Conservation (phyloP, 92 coral and sea anemone genomes). For the Actinernus sp. region DNA sequence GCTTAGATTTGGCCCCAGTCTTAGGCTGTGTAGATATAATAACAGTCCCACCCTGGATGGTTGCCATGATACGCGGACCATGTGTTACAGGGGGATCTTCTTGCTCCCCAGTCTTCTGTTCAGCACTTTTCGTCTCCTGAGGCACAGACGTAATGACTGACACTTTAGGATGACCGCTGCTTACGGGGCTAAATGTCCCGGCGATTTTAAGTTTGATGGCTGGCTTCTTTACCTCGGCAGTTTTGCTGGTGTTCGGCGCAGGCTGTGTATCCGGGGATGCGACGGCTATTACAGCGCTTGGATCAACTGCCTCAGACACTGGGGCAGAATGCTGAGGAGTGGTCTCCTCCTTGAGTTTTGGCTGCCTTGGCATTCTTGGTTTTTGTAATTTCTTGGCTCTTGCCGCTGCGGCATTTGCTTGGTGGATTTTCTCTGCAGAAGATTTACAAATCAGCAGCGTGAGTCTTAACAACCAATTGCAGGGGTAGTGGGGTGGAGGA, state of each 20-base stretch:
- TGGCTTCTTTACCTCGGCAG: slow-evolving; percentile 26
- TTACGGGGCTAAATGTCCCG: slow-evolving; percentile 16
- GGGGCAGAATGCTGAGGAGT: background rate
- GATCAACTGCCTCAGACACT: slow-evolving; percentile 36
- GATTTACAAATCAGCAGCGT: background rate
- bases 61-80: background rate
- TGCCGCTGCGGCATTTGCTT: slow-evolving; percentile 99
- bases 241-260: background rate
- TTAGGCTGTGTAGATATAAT: background rate
- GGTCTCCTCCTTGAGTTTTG: slow-evolving; percentile 26
- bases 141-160: slow-evolving; percentile 62
- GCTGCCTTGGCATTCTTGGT: slow-evolving; percentile 85
- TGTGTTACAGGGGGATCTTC: background rate
- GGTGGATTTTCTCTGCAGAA: slow-evolving; percentile 90
- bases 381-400: slow-evolving; percentile 96
- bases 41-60: background rate
- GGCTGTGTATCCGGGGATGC: slow-evolving; percentile 14
- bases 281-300: slow-evolving; percentile 31
- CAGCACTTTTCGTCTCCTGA: slow-evolving; percentile 16
- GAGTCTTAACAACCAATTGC: no score
- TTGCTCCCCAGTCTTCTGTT: background rate
- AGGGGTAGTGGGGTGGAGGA: background rate
- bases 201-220: slow-evolving; percentile 33
- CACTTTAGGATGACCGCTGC: slow-evolving; percentile 55
- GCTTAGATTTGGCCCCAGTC: slow-evolving; percentile 12